Percentiles rank a stretch among this genome's conserved stretches.
Conservation (phyloP, 2,888 invertebrate species). For the Rotaria socialis region DNA sequence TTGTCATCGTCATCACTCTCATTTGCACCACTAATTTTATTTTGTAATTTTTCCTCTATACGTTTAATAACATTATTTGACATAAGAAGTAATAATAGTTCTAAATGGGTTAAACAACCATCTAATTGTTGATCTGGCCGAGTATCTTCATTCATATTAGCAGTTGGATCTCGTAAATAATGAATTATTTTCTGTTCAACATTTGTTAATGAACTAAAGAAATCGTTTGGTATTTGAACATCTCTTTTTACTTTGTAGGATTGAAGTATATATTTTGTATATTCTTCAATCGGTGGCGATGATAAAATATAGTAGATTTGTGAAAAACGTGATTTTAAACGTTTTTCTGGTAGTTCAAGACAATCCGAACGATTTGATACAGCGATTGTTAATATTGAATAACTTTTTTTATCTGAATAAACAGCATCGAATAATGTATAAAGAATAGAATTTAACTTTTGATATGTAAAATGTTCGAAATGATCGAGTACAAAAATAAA, state of each 20-base stretch:
- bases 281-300: background rate
- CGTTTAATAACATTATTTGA: slow-evolving; percentile 5
- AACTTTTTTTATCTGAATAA: background rate
- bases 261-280: background rate
- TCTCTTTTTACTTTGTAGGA: background rate
- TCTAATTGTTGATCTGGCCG: background rate
- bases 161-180: background rate
- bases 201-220: slow-evolving; percentile 24
- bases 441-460: slow-evolving; percentile 27
- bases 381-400: slow-evolving; percentile 17
- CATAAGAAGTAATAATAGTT: slow-evolving; percentile 24
- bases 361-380: slow-evolving; percentile 28
- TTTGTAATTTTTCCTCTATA: background rate
- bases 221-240: background rate
- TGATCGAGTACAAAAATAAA: slow-evolving; percentile 16
- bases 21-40: background rate
- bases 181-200: background rate
- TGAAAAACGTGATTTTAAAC: slow-evolving; percentile 37
- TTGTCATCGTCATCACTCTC: slow-evolving; percentile 17
- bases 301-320: background rate
- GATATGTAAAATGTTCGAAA: slow-evolving; percentile 5
- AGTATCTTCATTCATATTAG: background rate
- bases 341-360: slow-evolving; percentile 33
- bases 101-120: slow-evolving; percentile 28
- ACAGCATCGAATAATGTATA: slow-evolving; percentile 32